Evolutionary conservation across 2,797 vertebrate genomes (phyloP).

Genomic region (Hybognathus amarus): DNA sequence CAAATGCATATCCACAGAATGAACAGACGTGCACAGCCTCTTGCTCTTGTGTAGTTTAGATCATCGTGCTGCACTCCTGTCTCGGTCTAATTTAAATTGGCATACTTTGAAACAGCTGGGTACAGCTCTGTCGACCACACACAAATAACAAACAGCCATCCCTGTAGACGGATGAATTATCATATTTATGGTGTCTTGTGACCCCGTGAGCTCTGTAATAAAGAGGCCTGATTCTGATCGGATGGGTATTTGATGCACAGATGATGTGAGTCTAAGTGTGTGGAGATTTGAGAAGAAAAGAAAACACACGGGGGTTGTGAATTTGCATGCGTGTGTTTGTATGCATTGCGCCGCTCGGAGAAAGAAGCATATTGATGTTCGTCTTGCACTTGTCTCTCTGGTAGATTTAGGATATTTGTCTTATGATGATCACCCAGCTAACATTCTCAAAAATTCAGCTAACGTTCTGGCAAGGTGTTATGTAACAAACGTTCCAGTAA

Average conservation of each 20-base stretch:
- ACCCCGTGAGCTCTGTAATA: constrained; percentile 31
- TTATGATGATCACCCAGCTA: neutral
- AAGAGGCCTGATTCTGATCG: constrained; percentile 20
- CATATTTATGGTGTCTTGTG: constrained; percentile 48
- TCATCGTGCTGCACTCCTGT: neutral
- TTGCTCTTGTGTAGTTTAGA: constrained; percentile 25
- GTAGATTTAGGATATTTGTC: neutral
- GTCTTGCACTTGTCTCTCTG: neutral
- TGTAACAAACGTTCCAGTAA: neutral
- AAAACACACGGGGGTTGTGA: neutral
- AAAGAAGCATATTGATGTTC: neutral
- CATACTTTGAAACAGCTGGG: constrained; percentile 50
- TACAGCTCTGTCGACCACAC: constrained; percentile 64
- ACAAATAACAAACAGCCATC: constrained; percentile 67
- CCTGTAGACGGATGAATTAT: constrained; percentile 32
- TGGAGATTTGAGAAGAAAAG: constrained; percentile 18
- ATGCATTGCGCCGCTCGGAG: neutral
- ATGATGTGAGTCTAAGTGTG: constrained; percentile 15
- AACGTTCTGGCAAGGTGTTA: neutral
- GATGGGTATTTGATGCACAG: constrained; percentile 4
- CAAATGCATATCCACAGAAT: neutral
- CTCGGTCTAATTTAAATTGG: constrained; percentile 54
- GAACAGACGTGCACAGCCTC: constrained; percentile 5
- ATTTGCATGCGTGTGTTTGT: constrained; percentile 7
- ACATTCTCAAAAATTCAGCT: neutral